phyloP scores from a whole-genome alignment of 2,888 invertebrate species.

The Parelbella ahira region DNA sequence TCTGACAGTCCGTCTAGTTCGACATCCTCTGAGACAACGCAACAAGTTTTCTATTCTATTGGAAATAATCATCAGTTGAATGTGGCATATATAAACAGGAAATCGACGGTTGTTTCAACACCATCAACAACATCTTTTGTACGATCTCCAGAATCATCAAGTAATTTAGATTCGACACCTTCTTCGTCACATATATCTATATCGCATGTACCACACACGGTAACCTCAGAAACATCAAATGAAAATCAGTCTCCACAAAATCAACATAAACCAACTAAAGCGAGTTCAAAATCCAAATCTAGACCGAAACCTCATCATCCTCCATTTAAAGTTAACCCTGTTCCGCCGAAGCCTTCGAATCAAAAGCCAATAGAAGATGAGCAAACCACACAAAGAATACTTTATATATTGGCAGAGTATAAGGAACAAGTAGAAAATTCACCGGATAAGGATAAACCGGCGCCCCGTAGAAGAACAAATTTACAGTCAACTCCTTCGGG shows the following conservation, averaged over 20 bases:
- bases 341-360: constrained; percentile 76
- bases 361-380: constrained; percentile 91
- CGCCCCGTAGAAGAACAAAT: constrained; percentile 87
- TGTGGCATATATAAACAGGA: constrained; percentile 66
- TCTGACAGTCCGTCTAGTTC: constrained; percentile 48
- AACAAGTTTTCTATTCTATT: constrained; percentile 66
- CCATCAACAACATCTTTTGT: constrained; percentile 56
- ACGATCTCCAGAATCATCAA: constrained; percentile 67
- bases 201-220: constrained; percentile 49
- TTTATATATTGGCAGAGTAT: constrained; percentile 89
- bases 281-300: constrained; percentile 67
- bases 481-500: constrained; percentile 84
- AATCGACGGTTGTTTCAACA: constrained; percentile 51
- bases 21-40: constrained; percentile 46
- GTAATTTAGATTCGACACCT: constrained; percentile 55
- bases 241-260: constrained; percentile 37
- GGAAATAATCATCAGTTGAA: constrained; percentile 60
- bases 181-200: constrained; percentile 48
- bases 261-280: constrained; percentile 52
- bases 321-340: constrained; percentile 83
- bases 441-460: constrained; percentile 91
- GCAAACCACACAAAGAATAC: constrained; percentile 88
- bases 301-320: constrained; percentile 79
- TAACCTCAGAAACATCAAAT: constrained; percentile 49
- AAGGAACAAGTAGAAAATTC: constrained; percentile 90